Conservation (phyloP, 2,113 vertebrate species). For the Fukomys damarensis region DNA sequence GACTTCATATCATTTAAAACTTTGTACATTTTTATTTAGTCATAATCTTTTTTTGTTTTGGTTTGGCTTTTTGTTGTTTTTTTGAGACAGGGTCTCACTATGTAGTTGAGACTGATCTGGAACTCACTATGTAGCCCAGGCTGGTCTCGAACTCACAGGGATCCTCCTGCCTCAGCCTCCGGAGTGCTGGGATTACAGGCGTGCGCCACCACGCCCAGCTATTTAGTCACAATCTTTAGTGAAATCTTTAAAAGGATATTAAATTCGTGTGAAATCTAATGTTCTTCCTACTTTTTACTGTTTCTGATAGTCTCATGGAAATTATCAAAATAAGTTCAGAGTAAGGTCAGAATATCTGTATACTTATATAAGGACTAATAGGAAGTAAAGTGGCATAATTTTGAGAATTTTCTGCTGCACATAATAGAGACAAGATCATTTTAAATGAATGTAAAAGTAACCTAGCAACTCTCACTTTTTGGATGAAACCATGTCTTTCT, state of each 20-base stretch:
- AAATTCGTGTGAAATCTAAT: neutral
- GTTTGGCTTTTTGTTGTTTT: too few species aligned
- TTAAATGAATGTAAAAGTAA: slow-evolving; percentile 29
- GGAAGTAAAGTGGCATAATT: slow-evolving; percentile 14
- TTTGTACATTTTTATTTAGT: neutral
- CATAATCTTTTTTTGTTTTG: too few species aligned
- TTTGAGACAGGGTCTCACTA: too few species aligned
- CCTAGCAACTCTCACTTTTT: slow-evolving; percentile 40
- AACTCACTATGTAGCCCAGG: too few species aligned
- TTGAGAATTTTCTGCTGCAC: neutral
- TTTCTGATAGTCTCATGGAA: neutral
- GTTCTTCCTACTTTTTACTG: neutral
- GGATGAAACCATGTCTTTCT: slow-evolving; percentile 27
- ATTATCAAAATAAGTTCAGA: neutral
- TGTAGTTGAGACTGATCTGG: too few species aligned
- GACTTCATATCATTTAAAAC: neutral
- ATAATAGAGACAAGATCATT: slow-evolving; percentile 32
- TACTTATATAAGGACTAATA: neutral
- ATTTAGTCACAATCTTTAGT: neutral
- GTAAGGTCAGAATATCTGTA: neutral
- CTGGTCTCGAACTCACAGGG: too few species aligned
- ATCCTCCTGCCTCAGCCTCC: too few species aligned
- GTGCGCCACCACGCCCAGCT: too few species aligned
- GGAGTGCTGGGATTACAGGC: too few species aligned
- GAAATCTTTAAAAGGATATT: neutral